These are phyloP conservation scores for Apotomis capreana DNA, from an alignment of 2,888 invertebrate species.

Conservation along the genomic window DNA sequence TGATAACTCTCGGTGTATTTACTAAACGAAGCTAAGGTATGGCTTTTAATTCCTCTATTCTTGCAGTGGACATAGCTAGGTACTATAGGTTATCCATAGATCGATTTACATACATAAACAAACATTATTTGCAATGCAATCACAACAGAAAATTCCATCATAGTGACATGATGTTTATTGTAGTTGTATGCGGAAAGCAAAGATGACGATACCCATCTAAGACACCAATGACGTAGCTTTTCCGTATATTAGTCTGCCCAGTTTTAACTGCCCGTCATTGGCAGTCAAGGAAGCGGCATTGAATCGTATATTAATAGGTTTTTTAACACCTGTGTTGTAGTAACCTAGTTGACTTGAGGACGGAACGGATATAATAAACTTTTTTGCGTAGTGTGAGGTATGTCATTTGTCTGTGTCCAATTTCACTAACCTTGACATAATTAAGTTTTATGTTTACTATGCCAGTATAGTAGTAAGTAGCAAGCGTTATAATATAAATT, in stretches of 20 bases:
- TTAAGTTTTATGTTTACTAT: background rate
- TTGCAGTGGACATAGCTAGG: background rate
- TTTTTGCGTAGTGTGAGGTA: conserved; percentile 15
- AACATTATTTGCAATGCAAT: background rate
- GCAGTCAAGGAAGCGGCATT: conserved; percentile 36
- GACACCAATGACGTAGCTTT: background rate
- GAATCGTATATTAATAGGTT: conserved; percentile 29
- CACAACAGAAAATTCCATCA: background rate
- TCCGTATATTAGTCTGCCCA: background rate
- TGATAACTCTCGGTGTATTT: too few species aligned
- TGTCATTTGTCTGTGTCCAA: conserved; percentile 13
- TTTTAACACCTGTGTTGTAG: conserved; percentile 29
- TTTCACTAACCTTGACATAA: conserved; percentile 19
- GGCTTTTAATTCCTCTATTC: too few species aligned
- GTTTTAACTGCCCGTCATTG: conserved; percentile 30
- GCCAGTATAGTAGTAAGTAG: background rate
- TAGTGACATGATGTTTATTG: background rate
- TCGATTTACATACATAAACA: background rate
- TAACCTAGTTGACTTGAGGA: conserved; percentile 30
- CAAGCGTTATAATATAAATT: background rate
- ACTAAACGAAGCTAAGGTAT: too few species aligned
- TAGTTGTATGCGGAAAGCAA: background rate
- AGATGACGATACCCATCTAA: background rate
- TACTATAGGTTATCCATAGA: background rate
- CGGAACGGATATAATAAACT: conserved; percentile 11